Conservation (phyloP, 2,797 vertebrate species). For the Phyllotis vaccarum region DNA sequence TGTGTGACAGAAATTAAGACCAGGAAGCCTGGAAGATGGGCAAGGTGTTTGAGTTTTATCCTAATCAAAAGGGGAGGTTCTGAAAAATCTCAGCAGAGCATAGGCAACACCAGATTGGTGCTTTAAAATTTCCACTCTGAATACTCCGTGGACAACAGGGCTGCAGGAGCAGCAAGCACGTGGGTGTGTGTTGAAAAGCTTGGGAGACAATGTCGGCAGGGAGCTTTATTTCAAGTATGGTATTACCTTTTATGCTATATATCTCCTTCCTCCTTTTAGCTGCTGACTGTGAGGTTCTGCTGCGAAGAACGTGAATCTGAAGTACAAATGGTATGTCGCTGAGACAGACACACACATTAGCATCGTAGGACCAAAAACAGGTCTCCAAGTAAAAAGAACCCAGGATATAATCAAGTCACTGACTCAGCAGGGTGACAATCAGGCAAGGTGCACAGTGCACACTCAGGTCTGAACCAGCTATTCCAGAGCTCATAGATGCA, state of each 20-base stretch:
- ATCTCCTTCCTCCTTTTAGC: accelerated
- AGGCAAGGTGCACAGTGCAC: accelerated
- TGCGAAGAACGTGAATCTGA: neutral
- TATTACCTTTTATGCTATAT: neutral
- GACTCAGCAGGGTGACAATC: neutral
- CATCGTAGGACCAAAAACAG: accelerated
- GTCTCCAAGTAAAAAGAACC: no score
- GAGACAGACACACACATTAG: neutral
- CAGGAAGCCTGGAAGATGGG: neutral
- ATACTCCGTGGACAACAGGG: accelerated
- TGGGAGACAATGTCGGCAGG: neutral
- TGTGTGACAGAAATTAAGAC: accelerated
- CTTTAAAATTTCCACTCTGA: neutral
- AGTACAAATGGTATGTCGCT: neutral
- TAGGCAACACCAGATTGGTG: neutral
- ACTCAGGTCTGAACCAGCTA: neutral
- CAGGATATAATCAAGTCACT: neutral
- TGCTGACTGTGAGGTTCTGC: neutral
- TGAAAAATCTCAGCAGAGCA: neutral
- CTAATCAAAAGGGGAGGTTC: accelerated
- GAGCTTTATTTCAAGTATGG: neutral
- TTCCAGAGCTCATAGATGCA: neutral
- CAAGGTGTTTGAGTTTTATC: neutral
- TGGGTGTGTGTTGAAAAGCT: neutral
- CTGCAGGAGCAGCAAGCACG: accelerated